Percentiles rank a stretch among this genome's conserved stretches.
Evolutionary conservation across 2,888 invertebrate species (phyloP).

Genomic region (Drosophila neotestacea): DNA sequence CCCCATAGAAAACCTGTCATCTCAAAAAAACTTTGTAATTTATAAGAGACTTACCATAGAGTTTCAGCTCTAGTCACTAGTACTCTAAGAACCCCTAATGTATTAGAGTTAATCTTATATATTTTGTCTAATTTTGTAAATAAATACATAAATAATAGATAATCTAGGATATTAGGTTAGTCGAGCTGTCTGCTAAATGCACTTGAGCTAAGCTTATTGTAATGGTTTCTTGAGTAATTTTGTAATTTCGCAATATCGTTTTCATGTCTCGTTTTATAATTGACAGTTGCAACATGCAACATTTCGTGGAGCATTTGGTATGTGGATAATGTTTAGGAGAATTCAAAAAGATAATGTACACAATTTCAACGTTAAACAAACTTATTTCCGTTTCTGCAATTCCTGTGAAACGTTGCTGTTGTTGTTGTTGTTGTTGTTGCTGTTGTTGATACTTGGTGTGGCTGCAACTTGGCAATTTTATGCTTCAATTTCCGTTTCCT

Average conservation of each 20-base stretch:
- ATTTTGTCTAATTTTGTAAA: no score
- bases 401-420: constrained; percentile 26
- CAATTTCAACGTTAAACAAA: constrained; percentile 57
- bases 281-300: constrained; percentile 29
- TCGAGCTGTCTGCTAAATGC: not conserved
- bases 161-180: not conserved
- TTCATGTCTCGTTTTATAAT: constrained; percentile 23
- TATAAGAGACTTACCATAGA: no score
- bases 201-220: not conserved
- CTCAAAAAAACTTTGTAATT: no score
- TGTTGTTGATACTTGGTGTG: constrained; percentile 25
- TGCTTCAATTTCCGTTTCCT: constrained; percentile 80
- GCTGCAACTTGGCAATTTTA: constrained; percentile 75
- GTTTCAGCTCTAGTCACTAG: no score
- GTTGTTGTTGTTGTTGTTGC: constrained; percentile 8
- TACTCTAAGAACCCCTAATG: no score
- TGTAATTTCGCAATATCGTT: not conserved
- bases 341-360: constrained; percentile 51
- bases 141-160: not conserved
- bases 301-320: constrained; percentile 28
- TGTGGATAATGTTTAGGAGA: constrained; percentile 43
- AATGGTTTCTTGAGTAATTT: not conserved
- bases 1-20: no score
- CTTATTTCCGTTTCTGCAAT: constrained; percentile 55
- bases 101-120: no score